Evolutionary conservation across 2,888 invertebrate genomes (phyloP).

Genomic region (Ferdinandea cuprea): DNA sequence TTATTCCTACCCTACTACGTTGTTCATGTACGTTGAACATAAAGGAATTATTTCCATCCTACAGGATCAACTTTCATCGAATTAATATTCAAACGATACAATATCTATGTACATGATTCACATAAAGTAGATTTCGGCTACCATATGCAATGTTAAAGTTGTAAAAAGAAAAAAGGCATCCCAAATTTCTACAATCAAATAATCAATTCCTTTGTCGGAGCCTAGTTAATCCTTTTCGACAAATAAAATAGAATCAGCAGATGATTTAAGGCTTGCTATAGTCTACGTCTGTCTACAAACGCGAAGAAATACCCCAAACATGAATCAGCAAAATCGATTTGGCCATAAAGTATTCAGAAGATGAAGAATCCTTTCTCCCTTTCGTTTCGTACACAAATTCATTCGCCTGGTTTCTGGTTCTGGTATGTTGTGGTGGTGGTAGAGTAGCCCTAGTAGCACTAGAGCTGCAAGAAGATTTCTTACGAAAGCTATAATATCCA

Average conservation of each 20-base stretch:
- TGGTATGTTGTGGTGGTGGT: not conserved
- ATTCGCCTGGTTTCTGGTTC: not conserved
- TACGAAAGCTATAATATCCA: constrained; percentile 70
- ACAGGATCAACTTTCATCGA: not conserved
- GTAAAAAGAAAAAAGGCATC: too few species aligned
- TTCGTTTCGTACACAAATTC: too few species aligned
- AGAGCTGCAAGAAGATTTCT: constrained; percentile 42
- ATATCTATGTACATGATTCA: too few species aligned
- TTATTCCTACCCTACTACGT: not conserved
- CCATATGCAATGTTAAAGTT: not conserved
- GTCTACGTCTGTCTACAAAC: constrained; percentile 1
- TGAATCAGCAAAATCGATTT: constrained; percentile 57
- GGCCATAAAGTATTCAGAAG: constrained; percentile 13
- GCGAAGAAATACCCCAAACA: constrained; percentile 13
- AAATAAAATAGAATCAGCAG: constrained; percentile 43
- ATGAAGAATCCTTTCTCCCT: constrained; percentile 1
- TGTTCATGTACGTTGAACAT: not conserved
- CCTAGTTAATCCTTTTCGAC: constrained; percentile 24
- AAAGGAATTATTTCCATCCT: not conserved
- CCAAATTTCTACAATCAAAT: constrained; percentile 26
- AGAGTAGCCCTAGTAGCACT: not conserved
- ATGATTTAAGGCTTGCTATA: constrained; percentile 38
- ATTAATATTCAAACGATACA: too few species aligned
- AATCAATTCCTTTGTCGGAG: constrained; percentile 6
- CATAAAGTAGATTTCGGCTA: not conserved